Base-by-base conservation (phyloP, 2,797 vertebrate genomes). In the Pelodytes ibericus region DNA sequence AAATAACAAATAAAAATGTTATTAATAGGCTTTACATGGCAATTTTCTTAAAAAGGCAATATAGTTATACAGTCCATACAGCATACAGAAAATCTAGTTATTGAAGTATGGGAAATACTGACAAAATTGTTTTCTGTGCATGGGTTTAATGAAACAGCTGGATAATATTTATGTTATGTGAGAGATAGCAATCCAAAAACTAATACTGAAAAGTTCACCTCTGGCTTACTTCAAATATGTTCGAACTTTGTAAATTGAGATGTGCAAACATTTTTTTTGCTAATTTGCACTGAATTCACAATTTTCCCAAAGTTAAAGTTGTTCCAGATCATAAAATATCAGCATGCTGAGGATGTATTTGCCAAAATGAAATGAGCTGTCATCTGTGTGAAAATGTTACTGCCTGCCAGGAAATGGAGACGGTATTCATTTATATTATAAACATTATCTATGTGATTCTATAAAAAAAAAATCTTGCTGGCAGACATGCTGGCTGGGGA, bases 141-240 rank as follows among this genome's bases (percentile, higher is more conserved):
- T 25, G 75, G 51, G 65, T 56, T 47, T 71, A 71, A 59, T 57
- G 26, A 58, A 70, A 71, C 75, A 71, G 49, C 67, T 77, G 74
- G 67, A 53, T 22, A 53, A 26, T 76, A 76, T 71, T 69, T 71
- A 57, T 2, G 15, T 30, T 27, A 47, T 47, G 24, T 56, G 13
- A 70, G 29, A 70, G 67, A 71, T 58, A 77, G 57, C 58, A 53
- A 66, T 7, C 20, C 39, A 25, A 47, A 36, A 26, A 49, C 44
- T 20, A 53, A 6, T 7, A 53, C 20, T 22, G 24, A 53, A 53
- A 22, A 2, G 49, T 53, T 20, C 49, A 9, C 9, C 22, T 53
- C 3, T 24, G 56, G 56, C 56, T 24, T 60, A 9, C 27, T 29
- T 36, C 39, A 57, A 51, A 58, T 22, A 49, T 47, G 56, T 26